phyloP scores from a whole-genome alignment of 2,888 invertebrate genomes.

The Ochropacha duplaris region DNA sequence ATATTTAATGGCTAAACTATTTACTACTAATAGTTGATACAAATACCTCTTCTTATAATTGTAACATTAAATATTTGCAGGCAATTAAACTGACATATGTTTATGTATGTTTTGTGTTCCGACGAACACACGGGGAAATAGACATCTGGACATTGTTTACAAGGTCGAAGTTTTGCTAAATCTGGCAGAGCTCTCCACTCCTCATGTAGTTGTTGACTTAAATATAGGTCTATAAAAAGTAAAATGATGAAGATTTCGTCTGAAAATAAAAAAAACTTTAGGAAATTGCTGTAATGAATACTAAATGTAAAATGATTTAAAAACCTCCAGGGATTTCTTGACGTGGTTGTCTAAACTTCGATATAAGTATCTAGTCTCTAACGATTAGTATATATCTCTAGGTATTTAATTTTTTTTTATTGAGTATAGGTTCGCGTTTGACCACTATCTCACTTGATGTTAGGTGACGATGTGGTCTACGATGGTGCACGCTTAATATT shows the following conservation, averaged over 20 bases:
- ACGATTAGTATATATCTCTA: too few species aligned
- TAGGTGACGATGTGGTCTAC: too few species aligned
- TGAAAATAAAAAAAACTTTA: not conserved
- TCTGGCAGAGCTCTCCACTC: not conserved
- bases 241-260: not conserved
- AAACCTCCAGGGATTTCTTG: too few species aligned
- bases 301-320: too few species aligned
- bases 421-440: too few species aligned
- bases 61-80: conserved; percentile 8
- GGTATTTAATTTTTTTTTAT: too few species aligned
- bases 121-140: conserved; percentile 43
- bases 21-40: conserved; percentile 24
- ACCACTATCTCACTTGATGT: too few species aligned
- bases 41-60: conserved; percentile 27
- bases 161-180: not conserved
- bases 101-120: conserved; percentile 32
- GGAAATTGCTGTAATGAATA: too few species aligned
- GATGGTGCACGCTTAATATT: too few species aligned
- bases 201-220: not conserved
- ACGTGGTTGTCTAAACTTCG: too few species aligned
- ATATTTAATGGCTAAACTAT: not conserved
- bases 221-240: not conserved
- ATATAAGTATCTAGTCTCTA: too few species aligned
- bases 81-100: conserved; percentile 34
- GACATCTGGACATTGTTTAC: conserved; percentile 9